phyloP scores from a whole-genome alignment of 2,888 invertebrate species.

The Meteorus cinctellus region DNA sequence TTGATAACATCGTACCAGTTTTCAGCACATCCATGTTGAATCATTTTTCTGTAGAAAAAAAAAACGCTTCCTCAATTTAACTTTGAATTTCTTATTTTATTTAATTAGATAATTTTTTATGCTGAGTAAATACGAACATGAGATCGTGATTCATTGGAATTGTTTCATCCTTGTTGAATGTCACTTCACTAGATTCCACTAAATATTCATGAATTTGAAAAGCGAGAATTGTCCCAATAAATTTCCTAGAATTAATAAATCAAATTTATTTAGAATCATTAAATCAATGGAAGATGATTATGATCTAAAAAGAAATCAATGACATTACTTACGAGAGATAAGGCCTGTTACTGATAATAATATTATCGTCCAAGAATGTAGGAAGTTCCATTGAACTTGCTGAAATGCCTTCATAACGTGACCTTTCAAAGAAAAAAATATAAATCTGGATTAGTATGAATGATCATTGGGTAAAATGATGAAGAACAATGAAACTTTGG shows the following conservation, averaged over 20 bases:
- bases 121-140: constrained; percentile 56
- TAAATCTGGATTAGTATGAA: too few relatives aligned
- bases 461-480: too few relatives aligned
- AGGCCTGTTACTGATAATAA: constrained; percentile 64
- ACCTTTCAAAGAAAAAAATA: constrained; percentile 6
- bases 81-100: neutral
- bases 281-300: neutral
- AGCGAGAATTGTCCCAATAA: constrained; percentile 61
- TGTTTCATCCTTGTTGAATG: constrained; percentile 54
- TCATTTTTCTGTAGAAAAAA: constrained; percentile 58
- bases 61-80: neutral
- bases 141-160: constrained; percentile 54
- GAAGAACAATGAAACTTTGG: too few relatives aligned
- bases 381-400: constrained; percentile 54
- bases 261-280: neutral
- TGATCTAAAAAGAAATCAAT: neutral
- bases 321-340: constrained; percentile 65
- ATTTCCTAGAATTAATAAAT: constrained; percentile 57
- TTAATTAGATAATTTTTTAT: neutral
- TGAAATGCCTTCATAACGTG: constrained; percentile 59
- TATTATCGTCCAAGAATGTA: constrained; percentile 62
- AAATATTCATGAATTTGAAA: constrained; percentile 66
- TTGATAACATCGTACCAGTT: constrained; percentile 58
- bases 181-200: constrained; percentile 62
- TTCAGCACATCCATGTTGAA: constrained; percentile 56